Evolutionary conservation across 2,888 invertebrate species (phyloP), one percentile per base, ranked within the genome.

Genomic region (Scaptomyza tumidula): DNA sequence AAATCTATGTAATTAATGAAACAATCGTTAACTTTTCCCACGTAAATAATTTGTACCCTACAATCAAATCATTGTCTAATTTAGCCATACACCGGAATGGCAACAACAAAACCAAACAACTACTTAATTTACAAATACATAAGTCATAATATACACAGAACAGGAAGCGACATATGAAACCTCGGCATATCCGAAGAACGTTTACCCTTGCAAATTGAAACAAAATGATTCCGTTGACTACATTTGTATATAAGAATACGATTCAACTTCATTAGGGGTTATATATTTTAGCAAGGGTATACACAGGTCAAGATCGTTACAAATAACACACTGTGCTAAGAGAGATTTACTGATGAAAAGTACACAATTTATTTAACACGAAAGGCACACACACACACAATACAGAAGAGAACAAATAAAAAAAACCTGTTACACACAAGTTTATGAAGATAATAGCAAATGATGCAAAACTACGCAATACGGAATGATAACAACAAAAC

Each of bases 11-110:
- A 64, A 56, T 63, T 27, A 69, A 63, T 59, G 72, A 75, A 86
- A 82, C 80, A 85, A 84, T 71, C 64, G 88, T 86, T 88, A 87
- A 84, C 88, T 86, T 83, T 77, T 80, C 86, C 86, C 86, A 86
- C 88, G 86, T 84, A 86, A 88, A 62, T 73, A 61, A 77, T 76
- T 88, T 70, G 16, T 61, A 80, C 59, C 75, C 71, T 70, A 80
- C 61, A 74, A 80, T 75, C 72, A 72, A 80, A 73, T 78, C 77
- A 71, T 71, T 73, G 66, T 77, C 68, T 68, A 64, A 82, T 72
- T 85, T 75, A 80, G 68, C 60, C 74, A 75, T 65, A 58, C 50
- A 45, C 54, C 66, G 31, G 39, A 54, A 33, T 27, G 58, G 33
- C 43, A 41, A 49, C 27, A 24, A 24, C 31, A 54, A 29, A 45